A percentile compares a stretch with the other conserved stretches of the same genome.
Evolutionary conservation across 2,113 vertebrate genomes (phyloP).

Genomic region (Xyliphius kryptos): DNA sequence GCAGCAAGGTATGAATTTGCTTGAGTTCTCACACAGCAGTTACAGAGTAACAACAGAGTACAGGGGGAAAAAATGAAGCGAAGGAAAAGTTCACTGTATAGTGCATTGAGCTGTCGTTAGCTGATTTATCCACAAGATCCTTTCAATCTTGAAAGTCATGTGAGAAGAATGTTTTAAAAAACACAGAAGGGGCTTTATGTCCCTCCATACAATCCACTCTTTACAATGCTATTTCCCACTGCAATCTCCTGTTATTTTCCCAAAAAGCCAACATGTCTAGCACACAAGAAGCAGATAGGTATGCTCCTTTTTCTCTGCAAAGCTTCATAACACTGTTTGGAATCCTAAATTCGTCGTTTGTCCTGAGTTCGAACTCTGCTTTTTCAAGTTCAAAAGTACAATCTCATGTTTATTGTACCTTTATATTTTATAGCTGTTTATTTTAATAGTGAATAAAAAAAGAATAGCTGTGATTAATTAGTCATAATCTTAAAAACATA

Average conservation of each 20-base stretch:
- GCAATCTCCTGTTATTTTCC: constrained; percentile 66
- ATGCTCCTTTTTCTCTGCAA: constrained; percentile 62
- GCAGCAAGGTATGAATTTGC: no score
- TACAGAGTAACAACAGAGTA: constrained; percentile 5
- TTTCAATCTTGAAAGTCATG: constrained; percentile 12
- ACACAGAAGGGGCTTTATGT: constrained; percentile 13
- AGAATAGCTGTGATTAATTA: no score
- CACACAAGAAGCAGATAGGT: constrained; percentile 50
- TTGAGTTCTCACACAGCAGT: no score
- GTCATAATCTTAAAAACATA: no score
- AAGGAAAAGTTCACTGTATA: no score
- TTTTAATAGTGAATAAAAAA: no score
- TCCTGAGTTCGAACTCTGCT: constrained; percentile 16
- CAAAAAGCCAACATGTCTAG: constrained; percentile 34
- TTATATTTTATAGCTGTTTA: no score
- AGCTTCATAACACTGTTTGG: constrained; percentile 53
- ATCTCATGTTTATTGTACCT: no score
- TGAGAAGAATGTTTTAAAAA: constrained; percentile 33
- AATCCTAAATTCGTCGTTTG: constrained; percentile 66
- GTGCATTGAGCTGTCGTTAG: constrained; percentile 35
- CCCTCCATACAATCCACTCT: constrained; percentile 41
- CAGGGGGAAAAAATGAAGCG: constrained; percentile 14
- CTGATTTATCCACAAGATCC: constrained; percentile 22
- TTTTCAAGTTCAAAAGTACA: no score
- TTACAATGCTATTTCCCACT: constrained; percentile 57